These are phyloP conservation scores for Stichopus horrens DNA, from an alignment of 53 echinoderm and acorn worm genomes.

Conservation along the genomic window DNA sequence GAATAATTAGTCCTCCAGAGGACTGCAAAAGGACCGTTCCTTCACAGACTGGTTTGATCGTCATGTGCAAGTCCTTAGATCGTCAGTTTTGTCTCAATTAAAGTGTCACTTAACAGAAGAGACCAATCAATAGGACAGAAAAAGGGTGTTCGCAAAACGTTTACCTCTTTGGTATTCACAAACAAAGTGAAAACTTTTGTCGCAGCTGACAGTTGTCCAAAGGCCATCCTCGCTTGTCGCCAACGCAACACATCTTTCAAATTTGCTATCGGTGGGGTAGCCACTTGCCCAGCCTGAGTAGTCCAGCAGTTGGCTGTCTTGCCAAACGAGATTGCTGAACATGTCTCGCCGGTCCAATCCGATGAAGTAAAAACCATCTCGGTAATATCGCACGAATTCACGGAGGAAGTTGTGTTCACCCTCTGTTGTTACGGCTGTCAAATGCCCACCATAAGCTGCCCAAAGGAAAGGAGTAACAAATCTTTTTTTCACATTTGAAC, in stretches of 20 bases:
- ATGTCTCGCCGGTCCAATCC: constrained; percentile 66
- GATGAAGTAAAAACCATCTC: constrained; percentile 59
- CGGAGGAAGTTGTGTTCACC: constrained; percentile 71
- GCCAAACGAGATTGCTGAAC: constrained; percentile 65
- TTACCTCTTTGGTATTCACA: constrained; percentile 84
- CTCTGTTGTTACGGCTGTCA: constrained; percentile 61
- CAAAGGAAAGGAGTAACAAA: background rate
- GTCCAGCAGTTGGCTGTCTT: constrained; percentile 57
- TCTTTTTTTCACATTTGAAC: no score
- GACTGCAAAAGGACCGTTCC: no score
- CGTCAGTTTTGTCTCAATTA: background rate
- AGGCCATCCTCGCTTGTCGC: constrained; percentile 58
- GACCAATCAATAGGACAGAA: no score
- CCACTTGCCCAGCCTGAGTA: constrained; percentile 65
- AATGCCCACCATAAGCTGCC: constrained; percentile 55
- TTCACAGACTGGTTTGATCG: no score
- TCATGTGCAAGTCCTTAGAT: no score
- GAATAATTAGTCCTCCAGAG: no score
- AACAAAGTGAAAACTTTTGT: constrained; percentile 54
- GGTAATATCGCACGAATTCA: constrained; percentile 62
- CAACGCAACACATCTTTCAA: constrained; percentile 69
- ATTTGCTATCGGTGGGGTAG: constrained; percentile 54
- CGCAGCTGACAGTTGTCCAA: constrained; percentile 71
- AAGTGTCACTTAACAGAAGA: background rate
- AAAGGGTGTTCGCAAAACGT: background rate